Base-by-base conservation (phyloP, 1,140 invertebrate genomes). In the Ceratoteleas bidentatus region DNA sequence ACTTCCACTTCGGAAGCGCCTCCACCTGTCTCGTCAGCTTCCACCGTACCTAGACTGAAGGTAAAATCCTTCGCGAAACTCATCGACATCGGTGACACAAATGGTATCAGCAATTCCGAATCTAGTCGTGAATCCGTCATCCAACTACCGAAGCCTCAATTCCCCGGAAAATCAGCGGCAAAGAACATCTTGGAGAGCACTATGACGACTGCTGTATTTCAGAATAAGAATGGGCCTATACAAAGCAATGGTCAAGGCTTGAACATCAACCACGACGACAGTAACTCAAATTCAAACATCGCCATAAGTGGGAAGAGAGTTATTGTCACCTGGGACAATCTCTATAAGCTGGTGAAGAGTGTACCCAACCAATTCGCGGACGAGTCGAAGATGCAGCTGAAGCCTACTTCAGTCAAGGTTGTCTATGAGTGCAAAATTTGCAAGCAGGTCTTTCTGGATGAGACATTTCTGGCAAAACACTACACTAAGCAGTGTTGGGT, bases 1-100 rank as follows among this genome's bases (percentile, higher is more conserved):
- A 4, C 4, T 4, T 24, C 24, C 1, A 24, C 24, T 24, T 24
- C 24, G 1, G 24, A 24, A 24, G 1, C 24, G 1, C 24, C 24
- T 24, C 24, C 24, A 4, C 24, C 4, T 24, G 24, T 24, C 4
- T 24, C 24, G 1, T 1, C 4, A 24, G 24, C 24, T 24, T 4
- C 24, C 24, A 24, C 24, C 24, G 1, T 24, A 24, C 24, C 24
- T 24, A 85, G 81, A 60, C 45, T 87, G n/a, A 85, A 85, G 62
- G 84, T 87, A 0, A 86, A 82, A 8, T 58, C 84, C 6, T 86
- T 87, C 7, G 85, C 85, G 6, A 78, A 65, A 13, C 75, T 81
- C 32, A 1, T 43, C 8, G 45, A 70, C 24, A 24, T 1, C 0
- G 43, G 45, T 14, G 0, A 3, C 0, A 57, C 50, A 45, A 8